These are phyloP conservation scores for Coracopsis vasa DNA, from an alignment of 2,113 vertebrate genomes.

Conservation along the genomic window DNA sequence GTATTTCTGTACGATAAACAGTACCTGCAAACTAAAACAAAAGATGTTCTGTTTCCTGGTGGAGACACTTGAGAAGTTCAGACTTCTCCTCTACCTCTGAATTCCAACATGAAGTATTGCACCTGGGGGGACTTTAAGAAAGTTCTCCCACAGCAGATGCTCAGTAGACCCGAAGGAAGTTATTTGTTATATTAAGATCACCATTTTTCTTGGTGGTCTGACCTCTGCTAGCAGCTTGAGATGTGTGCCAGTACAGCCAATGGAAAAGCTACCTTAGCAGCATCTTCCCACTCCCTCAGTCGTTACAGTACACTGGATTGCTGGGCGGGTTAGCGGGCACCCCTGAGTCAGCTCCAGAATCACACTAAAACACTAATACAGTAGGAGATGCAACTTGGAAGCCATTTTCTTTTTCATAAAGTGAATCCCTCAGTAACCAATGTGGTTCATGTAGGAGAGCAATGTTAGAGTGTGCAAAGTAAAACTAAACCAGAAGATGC, in stretches of 20 bases:
- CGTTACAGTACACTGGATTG: background rate
- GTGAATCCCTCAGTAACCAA: background rate
- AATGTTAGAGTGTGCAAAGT: background rate
- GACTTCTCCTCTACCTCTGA: background rate
- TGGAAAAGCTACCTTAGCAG: background rate
- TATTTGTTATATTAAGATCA: background rate
- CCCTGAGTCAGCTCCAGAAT: background rate
- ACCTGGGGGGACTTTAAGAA: background rate
- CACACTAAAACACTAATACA: background rate
- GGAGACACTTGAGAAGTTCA: background rate
- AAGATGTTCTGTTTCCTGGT: background rate
- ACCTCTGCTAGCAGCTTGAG: background rate
- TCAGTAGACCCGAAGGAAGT: background rate
- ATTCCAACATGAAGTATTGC: background rate
- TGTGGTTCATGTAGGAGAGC: background rate
- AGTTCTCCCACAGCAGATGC: background rate
- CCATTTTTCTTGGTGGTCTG: background rate
- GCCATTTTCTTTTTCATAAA: background rate
- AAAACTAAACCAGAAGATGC: background rate
- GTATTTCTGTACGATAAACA: constrained; percentile 3
- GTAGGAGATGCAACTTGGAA: background rate
- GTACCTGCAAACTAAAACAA: constrained; percentile 24
- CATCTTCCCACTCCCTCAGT: background rate
- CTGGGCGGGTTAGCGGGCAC: too few species aligned
- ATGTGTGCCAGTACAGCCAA: background rate